Conservation (phyloP, 2,888 invertebrate species). For the Mechanitis mazaeus region DNA sequence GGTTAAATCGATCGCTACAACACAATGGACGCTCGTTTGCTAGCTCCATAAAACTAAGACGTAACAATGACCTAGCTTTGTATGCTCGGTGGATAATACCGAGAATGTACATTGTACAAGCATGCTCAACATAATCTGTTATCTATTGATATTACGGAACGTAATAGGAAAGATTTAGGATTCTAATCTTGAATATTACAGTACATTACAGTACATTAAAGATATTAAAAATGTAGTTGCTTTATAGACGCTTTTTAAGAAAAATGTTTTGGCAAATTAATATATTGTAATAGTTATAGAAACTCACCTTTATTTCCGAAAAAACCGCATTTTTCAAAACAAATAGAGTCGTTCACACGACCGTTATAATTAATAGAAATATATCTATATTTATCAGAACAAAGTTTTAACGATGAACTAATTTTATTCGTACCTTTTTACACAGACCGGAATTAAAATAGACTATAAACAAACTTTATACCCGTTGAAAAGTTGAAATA, state of each 20-base stretch:
- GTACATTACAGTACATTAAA: too few species aligned
- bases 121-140: conserved; percentile 46
- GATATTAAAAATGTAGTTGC: too few species aligned
- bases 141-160: conserved; percentile 34
- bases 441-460: background rate
- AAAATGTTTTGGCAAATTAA: too few species aligned
- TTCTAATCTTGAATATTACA: background rate
- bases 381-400: too few species aligned
- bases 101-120: conserved; percentile 49
- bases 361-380: background rate
- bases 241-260: background rate
- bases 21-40: conserved; percentile 63
- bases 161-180: conserved; percentile 17
- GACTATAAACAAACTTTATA: conserved; percentile 3
- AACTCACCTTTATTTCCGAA: too few species aligned
- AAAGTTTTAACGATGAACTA: too few species aligned
- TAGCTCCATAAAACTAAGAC: conserved; percentile 58
- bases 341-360: too few species aligned
- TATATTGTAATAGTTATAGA: too few species aligned
- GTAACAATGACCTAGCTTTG: conserved; percentile 53
- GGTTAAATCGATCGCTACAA: conserved; percentile 53
- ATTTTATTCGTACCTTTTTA: too few species aligned
- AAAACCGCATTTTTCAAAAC: too few species aligned
- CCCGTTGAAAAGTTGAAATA: background rate
- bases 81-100: conserved; percentile 60